Evolutionary conservation across 1,140 invertebrate species (phyloP).

Genomic region (Penaeus japonicus): DNA sequence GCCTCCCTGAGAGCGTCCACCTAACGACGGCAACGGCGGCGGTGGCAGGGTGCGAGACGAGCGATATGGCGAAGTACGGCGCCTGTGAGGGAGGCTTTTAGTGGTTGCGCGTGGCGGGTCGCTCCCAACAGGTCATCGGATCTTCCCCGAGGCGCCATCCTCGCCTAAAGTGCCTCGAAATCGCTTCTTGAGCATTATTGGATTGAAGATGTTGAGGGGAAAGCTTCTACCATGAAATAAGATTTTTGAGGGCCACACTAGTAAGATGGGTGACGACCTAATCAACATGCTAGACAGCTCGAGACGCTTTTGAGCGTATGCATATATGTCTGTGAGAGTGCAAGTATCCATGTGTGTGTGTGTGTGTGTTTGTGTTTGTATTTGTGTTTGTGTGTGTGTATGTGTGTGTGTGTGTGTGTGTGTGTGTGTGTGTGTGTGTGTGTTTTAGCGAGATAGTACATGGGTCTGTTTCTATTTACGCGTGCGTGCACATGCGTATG

Average conservation of each 20-base stretch:
- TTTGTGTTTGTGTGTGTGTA: neutral
- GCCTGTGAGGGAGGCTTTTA: conserved; percentile 31
- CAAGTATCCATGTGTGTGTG: neutral
- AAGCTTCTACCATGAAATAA: conserved; percentile 37
- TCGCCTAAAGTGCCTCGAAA: conserved; percentile 53
- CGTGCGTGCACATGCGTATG: neutral
- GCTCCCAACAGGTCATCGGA: conserved; percentile 51
- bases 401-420: neutral
- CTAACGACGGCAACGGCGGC: too few species aligned
- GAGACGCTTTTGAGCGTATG: neutral
- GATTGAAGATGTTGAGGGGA: conserved; percentile 54
- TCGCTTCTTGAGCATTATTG: conserved; percentile 56
- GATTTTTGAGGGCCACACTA: neutral
- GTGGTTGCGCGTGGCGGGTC: conserved; percentile 32
- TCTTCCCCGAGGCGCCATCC: conserved; percentile 51
- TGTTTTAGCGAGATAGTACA: neutral
- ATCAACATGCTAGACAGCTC: neutral
- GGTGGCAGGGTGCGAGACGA: neutral
- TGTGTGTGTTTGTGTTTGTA: neutral
- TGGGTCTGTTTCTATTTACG: neutral
- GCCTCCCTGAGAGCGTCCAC: too few species aligned
- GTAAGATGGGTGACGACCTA: neutral
- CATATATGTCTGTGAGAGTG: neutral
- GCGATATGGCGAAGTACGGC: conserved; percentile 7
- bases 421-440: too few species aligned